Percentiles rank a stretch among this genome's conserved stretches.
Evolutionary conservation across 2,797 vertebrate species (phyloP).

Genomic region (Urophycis tenuis): DNA sequence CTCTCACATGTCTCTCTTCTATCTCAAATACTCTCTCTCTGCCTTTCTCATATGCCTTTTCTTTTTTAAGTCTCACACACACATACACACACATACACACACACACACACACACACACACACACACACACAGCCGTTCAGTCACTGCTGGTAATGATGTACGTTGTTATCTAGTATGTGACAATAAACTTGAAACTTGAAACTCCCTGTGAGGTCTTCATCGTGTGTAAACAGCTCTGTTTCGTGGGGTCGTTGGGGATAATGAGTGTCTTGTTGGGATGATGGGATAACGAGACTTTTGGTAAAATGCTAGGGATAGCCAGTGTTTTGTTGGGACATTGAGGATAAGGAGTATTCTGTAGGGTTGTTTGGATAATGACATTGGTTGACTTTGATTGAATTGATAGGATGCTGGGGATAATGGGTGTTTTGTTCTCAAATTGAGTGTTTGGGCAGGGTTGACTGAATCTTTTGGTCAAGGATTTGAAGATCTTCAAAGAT

Average conservation of each 20-base stretch:
- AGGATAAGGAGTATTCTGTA: too few relatives aligned
- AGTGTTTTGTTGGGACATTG: neutral
- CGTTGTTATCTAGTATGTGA: too few relatives aligned
- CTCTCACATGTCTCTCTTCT: neutral
- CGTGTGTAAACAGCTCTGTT: neutral
- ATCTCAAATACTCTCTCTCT: too few relatives aligned
- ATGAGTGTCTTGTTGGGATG: neutral
- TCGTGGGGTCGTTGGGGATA: neutral
- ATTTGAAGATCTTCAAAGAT: neutral
- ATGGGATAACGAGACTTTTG: neutral
- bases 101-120: conserved; percentile 17
- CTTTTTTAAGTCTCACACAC: too few relatives aligned
- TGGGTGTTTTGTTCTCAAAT: neutral
- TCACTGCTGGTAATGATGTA: too few relatives aligned
- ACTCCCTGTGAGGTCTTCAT: neutral
- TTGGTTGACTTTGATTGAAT: too few relatives aligned
- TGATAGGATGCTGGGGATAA: too few relatives aligned
- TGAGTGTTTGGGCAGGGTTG: neutral
- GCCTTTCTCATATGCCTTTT: too few relatives aligned
- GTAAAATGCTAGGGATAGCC: neutral
- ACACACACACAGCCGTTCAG: conserved; percentile 8
- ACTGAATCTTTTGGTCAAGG: neutral
- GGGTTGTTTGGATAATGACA: too few relatives aligned
- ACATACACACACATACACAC: too few relatives aligned
- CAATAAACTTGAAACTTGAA: too few relatives aligned